Percentiles rank a stretch among this genome's conserved stretches.
phyloP scores from a whole-genome alignment of 1,140 invertebrate genomes.

The Bombus sibiricus region DNA sequence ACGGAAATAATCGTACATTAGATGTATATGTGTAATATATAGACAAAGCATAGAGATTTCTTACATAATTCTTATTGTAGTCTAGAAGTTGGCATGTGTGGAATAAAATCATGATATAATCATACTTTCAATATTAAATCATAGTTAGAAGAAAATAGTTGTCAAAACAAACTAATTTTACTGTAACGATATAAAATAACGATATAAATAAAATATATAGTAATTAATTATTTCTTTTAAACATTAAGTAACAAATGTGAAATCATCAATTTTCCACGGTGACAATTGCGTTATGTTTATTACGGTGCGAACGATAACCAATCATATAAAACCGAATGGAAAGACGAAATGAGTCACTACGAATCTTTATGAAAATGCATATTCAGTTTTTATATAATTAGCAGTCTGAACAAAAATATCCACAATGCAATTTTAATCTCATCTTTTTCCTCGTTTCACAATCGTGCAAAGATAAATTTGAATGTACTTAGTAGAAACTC shows the following conservation, averaged over 20 bases:
- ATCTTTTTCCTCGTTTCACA: not conserved
- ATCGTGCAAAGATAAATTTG: not conserved
- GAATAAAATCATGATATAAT: not conserved
- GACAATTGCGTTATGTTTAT: not conserved
- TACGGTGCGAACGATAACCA: not conserved
- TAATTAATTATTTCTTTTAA: no score
- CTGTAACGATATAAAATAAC: not conserved
- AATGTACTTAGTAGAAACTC: not conserved
- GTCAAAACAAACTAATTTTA: not conserved
- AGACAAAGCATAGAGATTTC: not conserved
- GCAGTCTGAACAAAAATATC: not conserved
- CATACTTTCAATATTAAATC: not conserved
- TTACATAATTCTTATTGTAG: constrained; percentile 12
- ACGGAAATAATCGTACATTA: not conserved
- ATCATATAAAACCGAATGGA: not conserved
- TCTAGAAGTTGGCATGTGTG: not conserved
- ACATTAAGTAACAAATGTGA: not conserved
- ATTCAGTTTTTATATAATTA: not conserved
- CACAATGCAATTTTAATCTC: not conserved
- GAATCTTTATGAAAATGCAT: not conserved
- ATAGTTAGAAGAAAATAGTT: not conserved
- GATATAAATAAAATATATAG: not conserved
- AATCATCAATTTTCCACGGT: not conserved
- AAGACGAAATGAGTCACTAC: not conserved
- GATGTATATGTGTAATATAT: not conserved